phyloP scores from a whole-genome alignment of 2,888 invertebrate species.

The Crocallis elinguaria region DNA sequence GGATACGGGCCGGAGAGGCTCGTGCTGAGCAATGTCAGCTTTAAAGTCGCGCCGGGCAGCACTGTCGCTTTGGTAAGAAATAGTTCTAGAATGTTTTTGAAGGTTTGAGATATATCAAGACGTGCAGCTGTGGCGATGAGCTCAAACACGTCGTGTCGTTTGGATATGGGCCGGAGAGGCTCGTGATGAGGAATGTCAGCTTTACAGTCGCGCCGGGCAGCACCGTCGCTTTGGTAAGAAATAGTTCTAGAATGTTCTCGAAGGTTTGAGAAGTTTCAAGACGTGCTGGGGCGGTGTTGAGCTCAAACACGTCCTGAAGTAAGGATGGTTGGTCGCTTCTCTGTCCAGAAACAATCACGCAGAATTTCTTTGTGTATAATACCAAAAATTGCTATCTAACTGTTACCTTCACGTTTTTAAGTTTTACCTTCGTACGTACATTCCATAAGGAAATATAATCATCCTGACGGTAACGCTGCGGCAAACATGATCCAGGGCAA shows the following conservation, averaged over 20 bases:
- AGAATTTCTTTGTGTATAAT: too few relatives aligned
- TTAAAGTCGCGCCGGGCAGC: conserved; percentile 92
- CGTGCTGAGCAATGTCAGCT: conserved; percentile 91
- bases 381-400: too few relatives aligned
- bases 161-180: conserved; percentile 92
- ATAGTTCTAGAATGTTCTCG: not conserved
- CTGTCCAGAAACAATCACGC: too few relatives aligned
- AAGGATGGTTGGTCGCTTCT: too few relatives aligned
- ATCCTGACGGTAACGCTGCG: too few relatives aligned
- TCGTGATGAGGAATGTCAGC: conserved; percentile 90
- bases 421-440: too few relatives aligned
- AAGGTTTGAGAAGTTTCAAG: not conserved
- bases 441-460: too few relatives aligned
- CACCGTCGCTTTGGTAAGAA: conserved; percentile 90
- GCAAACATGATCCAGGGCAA: too few relatives aligned
- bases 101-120: too few relatives aligned
- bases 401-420: too few relatives aligned
- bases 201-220: conserved; percentile 93
- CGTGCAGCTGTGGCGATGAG: conserved; percentile 90
- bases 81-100: not conserved
- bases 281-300: conserved; percentile 91
- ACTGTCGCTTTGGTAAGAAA: conserved; percentile 91
- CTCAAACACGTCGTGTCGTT: conserved; percentile 96
- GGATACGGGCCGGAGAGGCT: conserved; percentile 92
- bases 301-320: conserved; percentile 95